Base-by-base conservation (phyloP, 35 echinoderm and acorn worm species). In the Anneissia japonica region DNA sequence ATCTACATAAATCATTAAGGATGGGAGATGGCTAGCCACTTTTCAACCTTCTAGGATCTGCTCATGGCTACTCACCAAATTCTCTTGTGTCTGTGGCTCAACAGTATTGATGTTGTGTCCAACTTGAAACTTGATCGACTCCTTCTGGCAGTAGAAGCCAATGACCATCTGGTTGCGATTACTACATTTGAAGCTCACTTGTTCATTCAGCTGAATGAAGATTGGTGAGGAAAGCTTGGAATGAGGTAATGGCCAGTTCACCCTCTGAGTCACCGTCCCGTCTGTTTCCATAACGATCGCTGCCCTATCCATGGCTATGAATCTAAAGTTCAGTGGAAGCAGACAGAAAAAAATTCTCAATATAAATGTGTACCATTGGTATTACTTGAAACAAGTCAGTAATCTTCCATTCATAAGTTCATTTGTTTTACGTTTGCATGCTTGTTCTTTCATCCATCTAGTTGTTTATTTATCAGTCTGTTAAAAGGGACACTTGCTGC, bases 1-100 rank as follows among this genome's bases (percentile, higher is more conserved):
- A 56, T 56, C 26, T 26, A 26, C 46, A 56, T 56, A 56, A 13
- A 26, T 56, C 46, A 56, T 26, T 56, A 13, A 56, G 26, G 26
- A 56, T 56, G 46, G 26, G 11, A 26, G 11, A 56, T 26, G 26
- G 11, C 11, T 13, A 13, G 46, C 26, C 26, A 11, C 46, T 13
- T 56, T 11, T 56, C 11, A 56, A 13, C 11, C 26, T 56, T 56
- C 26, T 11, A 13, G 46, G 11, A 11, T 13, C 11, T 11, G 11
- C 26, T 56, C 11, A 56, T 13, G 26, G n/a, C 32, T 79, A 82
- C 95, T 84, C 56, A 99, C 96, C 92, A 93, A 43, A 37, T 99
- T 88, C 72, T 99, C 96, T 36, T 93, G 92, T 28, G 92, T 89
- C 11, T 91, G 83, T 45, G 96, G 96, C 29, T 91, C 96, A 9